Evolutionary conservation across 2,113 vertebrate genomes (phyloP).

Genomic region (Centropristis striata): DNA sequence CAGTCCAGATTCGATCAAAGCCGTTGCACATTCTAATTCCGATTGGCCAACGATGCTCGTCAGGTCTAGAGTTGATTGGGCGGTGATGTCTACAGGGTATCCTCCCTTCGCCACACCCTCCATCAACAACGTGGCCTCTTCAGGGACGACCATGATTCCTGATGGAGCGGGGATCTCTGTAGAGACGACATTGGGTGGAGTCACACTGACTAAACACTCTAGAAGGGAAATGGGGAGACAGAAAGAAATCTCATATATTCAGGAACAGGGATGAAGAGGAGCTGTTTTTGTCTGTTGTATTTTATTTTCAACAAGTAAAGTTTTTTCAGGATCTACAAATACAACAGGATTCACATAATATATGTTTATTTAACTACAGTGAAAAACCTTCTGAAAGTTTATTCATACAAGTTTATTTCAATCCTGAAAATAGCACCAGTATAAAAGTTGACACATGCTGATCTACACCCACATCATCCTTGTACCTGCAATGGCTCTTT

Average conservation of each 20-base stretch:
- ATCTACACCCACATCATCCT: neutral
- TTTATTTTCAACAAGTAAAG: no score
- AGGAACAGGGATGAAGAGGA: no score
- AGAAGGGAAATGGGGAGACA: neutral
- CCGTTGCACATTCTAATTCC: conserved; percentile 50
- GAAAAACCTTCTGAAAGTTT: no score
- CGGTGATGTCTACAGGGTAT: conserved; percentile 74
- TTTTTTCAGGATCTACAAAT: no score
- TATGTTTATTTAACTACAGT: neutral
- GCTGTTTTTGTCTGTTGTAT: no score
- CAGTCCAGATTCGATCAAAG: conserved; percentile 57
- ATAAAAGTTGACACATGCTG: fast-evolving
- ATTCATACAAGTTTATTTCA: no score
- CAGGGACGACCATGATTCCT: conserved; percentile 10
- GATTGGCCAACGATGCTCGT: conserved; percentile 37
- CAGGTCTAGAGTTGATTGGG: conserved; percentile 57
- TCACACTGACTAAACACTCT: conserved; percentile 46
- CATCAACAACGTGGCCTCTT: conserved; percentile 23
- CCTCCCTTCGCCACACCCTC: conserved; percentile 78
- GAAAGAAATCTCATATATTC: neutral
- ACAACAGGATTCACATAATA: neutral
- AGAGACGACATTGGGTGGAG: conserved; percentile 31
- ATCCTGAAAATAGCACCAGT: no score
- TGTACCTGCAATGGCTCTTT: conserved; percentile 70
- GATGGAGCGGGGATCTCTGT: conserved; percentile 35